Evolutionary conservation across 2,113 vertebrate genomes (phyloP).

Genomic region (Pipa parva): DNA sequence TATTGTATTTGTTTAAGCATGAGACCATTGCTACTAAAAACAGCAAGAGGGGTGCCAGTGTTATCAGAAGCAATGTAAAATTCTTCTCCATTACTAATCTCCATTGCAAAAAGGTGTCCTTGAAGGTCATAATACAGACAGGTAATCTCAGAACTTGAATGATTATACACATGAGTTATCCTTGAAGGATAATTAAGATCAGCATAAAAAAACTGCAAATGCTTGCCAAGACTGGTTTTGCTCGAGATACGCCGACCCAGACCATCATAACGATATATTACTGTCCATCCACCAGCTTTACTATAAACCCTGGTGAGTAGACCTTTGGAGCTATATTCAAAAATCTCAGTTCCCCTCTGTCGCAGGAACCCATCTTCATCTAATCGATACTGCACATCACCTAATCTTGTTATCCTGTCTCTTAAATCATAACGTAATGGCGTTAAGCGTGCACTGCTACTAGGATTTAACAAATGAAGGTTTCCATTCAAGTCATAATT

Average conservation of each 20-base stretch:
- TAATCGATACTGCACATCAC: conserved; percentile 91
- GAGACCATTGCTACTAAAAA: conserved; percentile 93
- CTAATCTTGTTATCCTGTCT: conserved; percentile 91
- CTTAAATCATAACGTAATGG: conserved; percentile 90
- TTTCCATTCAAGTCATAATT: conserved; percentile 98
- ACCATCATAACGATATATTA: conserved; percentile 92
- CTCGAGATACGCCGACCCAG: conserved; percentile 87
- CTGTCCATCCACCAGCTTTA: conserved; percentile 89
- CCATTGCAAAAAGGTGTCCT: conserved; percentile 96
- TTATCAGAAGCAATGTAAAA: conserved; percentile 97
- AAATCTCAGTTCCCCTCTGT: conserved; percentile 89
- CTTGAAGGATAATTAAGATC: conserved; percentile 88
- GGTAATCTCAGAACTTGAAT: conserved; percentile 94
- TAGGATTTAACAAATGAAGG: conserved; percentile 87
- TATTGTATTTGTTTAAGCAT: conserved; percentile 96
- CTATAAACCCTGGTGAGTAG: conserved; percentile 90
- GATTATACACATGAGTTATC: conserved; percentile 96
- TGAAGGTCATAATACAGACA: conserved; percentile 97
- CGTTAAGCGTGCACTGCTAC: conserved; percentile 79
- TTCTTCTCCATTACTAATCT: conserved; percentile 94
- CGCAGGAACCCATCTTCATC: conserved; percentile 94
- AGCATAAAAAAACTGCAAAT: conserved; percentile 94
- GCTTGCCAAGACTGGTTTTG: conserved; percentile 87
- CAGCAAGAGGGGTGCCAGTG: conserved; percentile 87
- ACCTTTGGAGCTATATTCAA: conserved; percentile 95